Evolutionary conservation across 2,888 invertebrate genomes (phyloP).

Genomic region (Cremastinae sp.): DNA sequence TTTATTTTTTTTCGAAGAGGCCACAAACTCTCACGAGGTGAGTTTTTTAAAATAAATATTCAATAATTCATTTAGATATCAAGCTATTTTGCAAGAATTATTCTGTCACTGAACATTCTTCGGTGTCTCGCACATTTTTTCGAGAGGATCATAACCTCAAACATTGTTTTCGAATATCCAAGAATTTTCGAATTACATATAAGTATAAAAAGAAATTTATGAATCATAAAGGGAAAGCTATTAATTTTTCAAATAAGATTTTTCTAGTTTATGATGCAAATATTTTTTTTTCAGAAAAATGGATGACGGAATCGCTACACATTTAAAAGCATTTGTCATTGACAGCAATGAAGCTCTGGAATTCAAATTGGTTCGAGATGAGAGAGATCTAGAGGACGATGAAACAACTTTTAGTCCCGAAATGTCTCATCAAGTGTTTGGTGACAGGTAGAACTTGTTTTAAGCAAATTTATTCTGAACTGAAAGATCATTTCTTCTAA

Average conservation of each 20-base stretch:
- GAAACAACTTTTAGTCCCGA: slow-evolving; percentile 87
- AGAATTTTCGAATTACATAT: slow-evolving; percentile 18
- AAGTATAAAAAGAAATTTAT: not conserved
- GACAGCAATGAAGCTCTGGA: slow-evolving; percentile 81
- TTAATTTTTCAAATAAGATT: not conserved
- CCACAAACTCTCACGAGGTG: slow-evolving; percentile 36
- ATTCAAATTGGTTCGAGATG: slow-evolving; percentile 83
- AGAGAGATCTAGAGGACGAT: slow-evolving; percentile 86
- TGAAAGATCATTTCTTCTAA: no score
- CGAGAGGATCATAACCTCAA: slow-evolving; percentile 38
- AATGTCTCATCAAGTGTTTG: slow-evolving; percentile 97
- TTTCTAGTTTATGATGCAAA: not conserved
- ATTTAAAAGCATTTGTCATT: slow-evolving; percentile 77
- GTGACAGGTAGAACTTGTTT: slow-evolving; percentile 83
- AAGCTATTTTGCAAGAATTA: not conserved
- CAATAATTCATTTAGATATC: not conserved
- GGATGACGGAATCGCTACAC: slow-evolving; percentile 73
- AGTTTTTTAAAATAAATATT: not conserved
- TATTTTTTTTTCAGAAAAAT: slow-evolving; percentile 64
- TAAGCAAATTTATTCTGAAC: not conserved
- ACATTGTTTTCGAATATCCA: slow-evolving; percentile 31
- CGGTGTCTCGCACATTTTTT: slow-evolving; percentile 1
- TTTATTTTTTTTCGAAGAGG: slow-evolving; percentile 3
- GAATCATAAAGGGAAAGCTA: not conserved
- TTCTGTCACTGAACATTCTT: not conserved